Percentiles rank a stretch among this genome's conserved stretches.
Evolutionary conservation across 1,140 invertebrate genomes (phyloP).

Genomic region (Palaemon carinicauda): DNA sequence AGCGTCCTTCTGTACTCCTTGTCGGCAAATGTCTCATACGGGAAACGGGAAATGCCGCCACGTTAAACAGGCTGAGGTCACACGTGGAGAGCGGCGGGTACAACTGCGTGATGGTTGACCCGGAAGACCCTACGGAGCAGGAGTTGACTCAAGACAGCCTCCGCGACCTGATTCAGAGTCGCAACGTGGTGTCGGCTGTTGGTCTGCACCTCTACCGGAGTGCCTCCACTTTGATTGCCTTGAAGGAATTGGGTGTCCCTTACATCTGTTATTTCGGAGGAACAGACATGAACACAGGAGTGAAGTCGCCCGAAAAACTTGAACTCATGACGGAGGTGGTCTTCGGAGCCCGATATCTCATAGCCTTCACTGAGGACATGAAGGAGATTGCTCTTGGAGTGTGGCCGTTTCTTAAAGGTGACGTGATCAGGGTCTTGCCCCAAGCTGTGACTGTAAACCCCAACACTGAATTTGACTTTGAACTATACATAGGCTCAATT

Average conservation of each 20-base stretch:
- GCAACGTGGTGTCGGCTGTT: slow-evolving; percentile 5
- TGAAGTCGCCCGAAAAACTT: not conserved
- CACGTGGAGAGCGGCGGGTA: not conserved
- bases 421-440: not conserved
- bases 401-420: not conserved
- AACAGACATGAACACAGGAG: slow-evolving; percentile 35
- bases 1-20: not conserved
- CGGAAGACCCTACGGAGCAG: not conserved
- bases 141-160: not conserved
- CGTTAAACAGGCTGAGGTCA: not conserved
- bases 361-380: not conserved
- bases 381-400: not conserved
- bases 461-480: not conserved
- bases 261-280: slow-evolving; percentile 35
- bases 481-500: not conserved
- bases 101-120: not conserved
- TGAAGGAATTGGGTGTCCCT: slow-evolving; percentile 12
- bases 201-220: slow-evolving; percentile 24
- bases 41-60: slow-evolving; percentile 32
- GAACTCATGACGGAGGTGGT: slow-evolving; percentile 26
- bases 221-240: not conserved
- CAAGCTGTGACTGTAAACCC: slow-evolving; percentile 14
- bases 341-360: not conserved
- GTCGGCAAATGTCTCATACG: slow-evolving; percentile 20
- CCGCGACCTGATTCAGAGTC: not conserved